Base-by-base conservation (phyloP, 2,797 vertebrate species). In the Paratrypauchen microcephalus region DNA sequence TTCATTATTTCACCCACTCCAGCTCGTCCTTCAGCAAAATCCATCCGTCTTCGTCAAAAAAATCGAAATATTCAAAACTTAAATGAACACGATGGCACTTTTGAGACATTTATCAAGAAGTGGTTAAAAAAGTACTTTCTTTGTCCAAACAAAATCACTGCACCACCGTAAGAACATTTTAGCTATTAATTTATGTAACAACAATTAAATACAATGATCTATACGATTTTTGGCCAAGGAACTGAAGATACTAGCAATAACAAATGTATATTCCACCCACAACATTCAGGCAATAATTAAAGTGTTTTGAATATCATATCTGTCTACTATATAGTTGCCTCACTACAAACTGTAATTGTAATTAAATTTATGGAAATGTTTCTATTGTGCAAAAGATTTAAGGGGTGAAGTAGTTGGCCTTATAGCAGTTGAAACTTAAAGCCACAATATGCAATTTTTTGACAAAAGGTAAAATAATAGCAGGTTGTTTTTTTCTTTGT, bases 1-100 rank as follows among this genome's bases (percentile, higher is more conserved):
- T 81, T 87, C 82, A 88, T 89, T 86, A 85, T 61, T 58, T 60
- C 75, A 50, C 62, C 75, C 23, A 65, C 81, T 82, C 76, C 75
- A 81, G 69, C 84, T 80, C 61, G 67, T 69, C 71, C 71, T 45
- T 68, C 83, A 73, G 83, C 84, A 84, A 78, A 45, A 76, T 86
- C 78, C 79, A 84, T 89, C 85, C 73, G 72, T 86, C 85, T 84
- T 86, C 79, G 73, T 80, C 72, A 80, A 65, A 83, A 83, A 70
- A 65, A 65, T 65, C 78, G 71, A 59, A 84, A 82, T 71, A 39
- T 75, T 69, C 57, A 24, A 16, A 39, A 16, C 66, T 57, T 77
- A 59, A 64, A 67, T 19, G 11, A 72, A 78, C 69, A 62, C 21
- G 18, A 13, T n/a, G 12, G 21, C 32, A 28, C 21, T 28, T 69